Evolutionary conservation across 1,140 invertebrate species (phyloP), one percentile per base, ranked within the genome.

Genomic region (Brachionus sp.): DNA sequence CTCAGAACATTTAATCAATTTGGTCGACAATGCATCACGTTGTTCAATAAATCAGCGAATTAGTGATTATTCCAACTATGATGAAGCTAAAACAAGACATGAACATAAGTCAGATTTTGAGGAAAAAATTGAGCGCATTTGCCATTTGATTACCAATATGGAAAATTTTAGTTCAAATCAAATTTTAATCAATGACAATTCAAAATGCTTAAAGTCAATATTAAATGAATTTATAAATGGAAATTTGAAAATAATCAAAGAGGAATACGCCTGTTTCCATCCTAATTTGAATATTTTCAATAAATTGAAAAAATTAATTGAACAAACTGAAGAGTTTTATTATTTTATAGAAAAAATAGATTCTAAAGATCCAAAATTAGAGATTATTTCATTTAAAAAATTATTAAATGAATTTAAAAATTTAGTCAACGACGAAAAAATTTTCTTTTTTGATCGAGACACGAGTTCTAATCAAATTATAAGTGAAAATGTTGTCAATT

Each of bases 241-340:
- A 19, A 57, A 39, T 57, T 66, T 80, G 13, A 66, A 62, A 23
- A 62, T 37, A 19, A 10, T 80, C 23, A 80, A 80, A 16, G 29
- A 80, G 35, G 77, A 80, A 66, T 23, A 80, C 12, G 77, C 77
- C 25, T 62, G 50, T 35, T 80, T 62, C 25, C 62, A 62, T 25
- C 77, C 77, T 39, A 37, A 80, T 62, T 80, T 80, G 50, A 80
- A 80, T 44, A 66, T 29, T 19, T 80, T 80, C 25, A 80, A 80
- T 16, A 29, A 62, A 19, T 64, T 80, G 19, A 80, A 62, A 80
- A 42, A 57, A 23, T 66, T 57, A 29, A 19, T 33, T 35, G 35
- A 66, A 33, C 12, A 66, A 23, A 42, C 62, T 19, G 35, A 66
- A 57, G 19, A 35, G 6, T 80, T 80, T 78, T 5, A 73, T 39